Conservation (phyloP, 2,797 vertebrate genomes). For the Siniperca scherzeri region DNA sequence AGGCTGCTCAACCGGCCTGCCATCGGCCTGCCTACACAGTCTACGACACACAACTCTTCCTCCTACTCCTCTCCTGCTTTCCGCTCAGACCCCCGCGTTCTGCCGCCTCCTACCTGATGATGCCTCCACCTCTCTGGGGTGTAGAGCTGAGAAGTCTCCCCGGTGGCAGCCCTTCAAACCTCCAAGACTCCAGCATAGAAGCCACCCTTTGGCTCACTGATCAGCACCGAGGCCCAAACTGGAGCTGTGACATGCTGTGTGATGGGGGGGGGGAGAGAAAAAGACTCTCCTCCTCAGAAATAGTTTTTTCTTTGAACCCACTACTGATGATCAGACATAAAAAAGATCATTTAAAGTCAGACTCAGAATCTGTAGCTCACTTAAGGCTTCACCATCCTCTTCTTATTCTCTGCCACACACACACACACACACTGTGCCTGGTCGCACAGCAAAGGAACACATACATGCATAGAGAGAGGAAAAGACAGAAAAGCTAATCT, state of each 20-base stretch:
- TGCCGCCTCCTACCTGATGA: conserved; percentile 74
- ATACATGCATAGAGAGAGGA: conserved; percentile 60
- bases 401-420: conserved; percentile 28
- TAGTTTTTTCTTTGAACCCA: not conserved
- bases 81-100: conserved; percentile 61
- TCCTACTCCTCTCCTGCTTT: conserved; percentile 58
- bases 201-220: conserved; percentile 47
- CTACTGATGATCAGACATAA: conserved; percentile 29
- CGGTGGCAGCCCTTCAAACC: conserved; percentile 65
- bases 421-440: conserved; percentile 23
- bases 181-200: conserved; percentile 82
- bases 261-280: conserved; percentile 8
- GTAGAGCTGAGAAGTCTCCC: conserved; percentile 66
- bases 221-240: conserved; percentile 43
- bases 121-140: conserved; percentile 73
- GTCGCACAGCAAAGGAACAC: conserved; percentile 33
- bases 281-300: conserved; percentile 16
- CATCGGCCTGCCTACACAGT: conserved; percentile 69
- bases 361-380: conserved; percentile 49
- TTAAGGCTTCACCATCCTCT: conserved; percentile 51
- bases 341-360: conserved; percentile 47
- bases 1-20: conserved; percentile 56
- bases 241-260: conserved; percentile 44
- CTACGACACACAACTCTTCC: conserved; percentile 63
- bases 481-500: conserved; percentile 61